phyloP scores from a whole-genome alignment of 1,140 invertebrate genomes.

The Druon quercuslanigerum region DNA sequence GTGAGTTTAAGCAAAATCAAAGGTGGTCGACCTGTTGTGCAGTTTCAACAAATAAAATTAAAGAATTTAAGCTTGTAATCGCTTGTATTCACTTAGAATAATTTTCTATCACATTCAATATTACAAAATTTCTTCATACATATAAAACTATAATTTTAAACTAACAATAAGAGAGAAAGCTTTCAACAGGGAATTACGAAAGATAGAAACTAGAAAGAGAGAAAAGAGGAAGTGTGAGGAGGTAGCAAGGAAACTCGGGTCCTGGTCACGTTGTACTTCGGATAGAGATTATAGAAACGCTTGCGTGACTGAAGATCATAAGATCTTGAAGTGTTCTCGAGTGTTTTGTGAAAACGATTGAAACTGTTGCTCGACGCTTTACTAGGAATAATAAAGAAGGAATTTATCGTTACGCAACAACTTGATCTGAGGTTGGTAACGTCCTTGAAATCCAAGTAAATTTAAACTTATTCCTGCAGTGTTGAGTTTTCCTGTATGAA shows the following conservation, averaged over 20 bases:
- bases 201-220: not conserved
- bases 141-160: no score
- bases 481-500: not conserved
- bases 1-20: no score
- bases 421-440: not conserved
- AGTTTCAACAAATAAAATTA: no score
- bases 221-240: constrained; percentile 13
- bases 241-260: not conserved
- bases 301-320: not conserved
- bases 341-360: not conserved
- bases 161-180: no score
- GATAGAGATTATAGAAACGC: not conserved
- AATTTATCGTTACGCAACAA: constrained; percentile 16
- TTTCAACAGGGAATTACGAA: no score
- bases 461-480: not conserved
- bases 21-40: no score
- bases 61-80: no score
- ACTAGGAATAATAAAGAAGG: constrained; percentile 10
- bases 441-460: constrained; percentile 15
- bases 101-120: no score
- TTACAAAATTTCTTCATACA: no score
- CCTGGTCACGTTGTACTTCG: constrained; percentile 2
- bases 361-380: not conserved
- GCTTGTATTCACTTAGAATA: no score
- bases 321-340: constrained; percentile 9